Evolutionary conservation across 1,140 invertebrate genomes (phyloP).

Genomic region (Trichoplusia ni): DNA sequence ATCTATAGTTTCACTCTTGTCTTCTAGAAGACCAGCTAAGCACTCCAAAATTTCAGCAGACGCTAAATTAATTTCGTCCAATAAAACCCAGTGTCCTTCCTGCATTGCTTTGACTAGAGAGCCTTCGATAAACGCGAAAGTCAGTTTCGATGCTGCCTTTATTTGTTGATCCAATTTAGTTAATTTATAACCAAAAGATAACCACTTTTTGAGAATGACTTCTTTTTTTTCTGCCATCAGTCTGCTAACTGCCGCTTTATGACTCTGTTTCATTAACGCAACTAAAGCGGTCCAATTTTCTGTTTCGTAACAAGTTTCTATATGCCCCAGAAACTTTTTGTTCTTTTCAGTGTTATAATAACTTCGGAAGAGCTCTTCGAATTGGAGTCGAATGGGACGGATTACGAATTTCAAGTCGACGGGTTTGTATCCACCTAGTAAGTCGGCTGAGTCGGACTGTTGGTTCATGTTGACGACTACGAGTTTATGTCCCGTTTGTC

Average conservation of each 20-base stretch:
- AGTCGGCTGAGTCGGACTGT: slow-evolving; percentile 97
- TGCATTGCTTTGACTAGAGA: slow-evolving; percentile 94
- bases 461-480: slow-evolving; percentile 99
- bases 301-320: slow-evolving; percentile 88
- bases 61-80: slow-evolving; percentile 99
- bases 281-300: slow-evolving; percentile 88
- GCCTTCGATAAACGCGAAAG: slow-evolving; percentile 97
- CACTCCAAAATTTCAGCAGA: slow-evolving; percentile 98
- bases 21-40: slow-evolving; percentile 95
- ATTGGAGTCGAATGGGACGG: slow-evolving; percentile 90
- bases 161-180: slow-evolving; percentile 82
- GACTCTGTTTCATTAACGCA: slow-evolving; percentile 89
- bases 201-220: slow-evolving; percentile 72
- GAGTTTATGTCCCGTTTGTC: slow-evolving; percentile 91
- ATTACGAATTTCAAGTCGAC: slow-evolving; percentile 94
- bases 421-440: slow-evolving; percentile 98
- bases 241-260: slow-evolving; percentile 85
- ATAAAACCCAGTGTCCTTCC: slow-evolving; percentile 95
- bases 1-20: slow-evolving; percentile 88
- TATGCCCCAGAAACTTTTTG: slow-evolving; percentile 90
- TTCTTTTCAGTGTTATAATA: slow-evolving; percentile 93
- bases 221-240: slow-evolving; percentile 70
- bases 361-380: slow-evolving; percentile 90
- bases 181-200: slow-evolving; percentile 82
- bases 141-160: slow-evolving; percentile 89